Conservation (phyloP, 2,113 vertebrate species). For the Scolopax mira region DNA sequence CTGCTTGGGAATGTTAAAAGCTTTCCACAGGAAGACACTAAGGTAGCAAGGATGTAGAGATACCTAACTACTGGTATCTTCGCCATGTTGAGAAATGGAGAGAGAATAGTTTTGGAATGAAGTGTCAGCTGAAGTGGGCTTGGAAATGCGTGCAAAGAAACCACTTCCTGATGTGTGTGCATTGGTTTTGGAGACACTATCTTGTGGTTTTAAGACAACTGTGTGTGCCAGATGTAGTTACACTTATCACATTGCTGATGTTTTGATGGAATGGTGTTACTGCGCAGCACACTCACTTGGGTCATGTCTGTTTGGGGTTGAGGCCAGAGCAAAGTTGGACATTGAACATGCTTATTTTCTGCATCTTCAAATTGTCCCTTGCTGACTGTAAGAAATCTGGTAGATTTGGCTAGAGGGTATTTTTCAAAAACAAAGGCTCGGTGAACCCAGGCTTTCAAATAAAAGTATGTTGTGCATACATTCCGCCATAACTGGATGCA, state of each 20-base stretch:
- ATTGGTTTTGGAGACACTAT: background rate
- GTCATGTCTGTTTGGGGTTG: background rate
- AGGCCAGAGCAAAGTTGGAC: background rate
- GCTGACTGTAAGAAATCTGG: background rate
- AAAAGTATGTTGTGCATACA: background rate
- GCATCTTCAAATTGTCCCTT: background rate
- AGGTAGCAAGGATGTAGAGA: background rate
- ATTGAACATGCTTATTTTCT: background rate
- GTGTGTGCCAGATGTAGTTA: background rate
- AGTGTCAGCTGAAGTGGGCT: background rate
- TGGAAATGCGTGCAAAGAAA: background rate
- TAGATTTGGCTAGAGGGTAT: background rate
- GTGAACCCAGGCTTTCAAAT: background rate
- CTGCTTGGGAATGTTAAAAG: background rate
- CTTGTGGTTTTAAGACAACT: background rate
- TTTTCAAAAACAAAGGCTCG: background rate
- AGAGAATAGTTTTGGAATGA: background rate
- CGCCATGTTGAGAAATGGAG: background rate
- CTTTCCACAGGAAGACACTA: background rate
- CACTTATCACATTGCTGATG: background rate
- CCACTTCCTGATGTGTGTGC: background rate
- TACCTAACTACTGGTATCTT: background rate
- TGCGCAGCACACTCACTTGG: background rate
- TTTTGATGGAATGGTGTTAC: background rate
- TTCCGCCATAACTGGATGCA: background rate